phyloP scores from a whole-genome alignment of 2,888 invertebrate genomes.

The Platypus cylindrus region DNA sequence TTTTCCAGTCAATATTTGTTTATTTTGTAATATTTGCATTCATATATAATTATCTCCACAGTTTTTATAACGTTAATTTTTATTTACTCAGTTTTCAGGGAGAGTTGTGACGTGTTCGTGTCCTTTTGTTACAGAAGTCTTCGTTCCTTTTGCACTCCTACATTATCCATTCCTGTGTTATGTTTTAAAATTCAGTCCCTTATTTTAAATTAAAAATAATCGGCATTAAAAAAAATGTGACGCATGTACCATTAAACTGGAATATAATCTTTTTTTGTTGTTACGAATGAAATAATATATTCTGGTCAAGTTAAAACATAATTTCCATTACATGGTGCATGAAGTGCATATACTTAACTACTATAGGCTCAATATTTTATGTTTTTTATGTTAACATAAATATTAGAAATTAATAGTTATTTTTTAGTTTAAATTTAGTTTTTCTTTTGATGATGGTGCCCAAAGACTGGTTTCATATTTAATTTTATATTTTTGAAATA shows the following conservation, averaged over 20 bases:
- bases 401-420: constrained; percentile 6
- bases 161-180: constrained; percentile 32
- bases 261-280: neutral
- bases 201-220: constrained; percentile 7
- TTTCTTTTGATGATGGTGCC: too few relatives aligned
- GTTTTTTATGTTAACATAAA: constrained; percentile 11
- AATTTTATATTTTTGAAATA: too few relatives aligned
- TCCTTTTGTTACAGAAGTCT: constrained; percentile 34
- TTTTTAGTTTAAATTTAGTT: constrained; percentile 9
- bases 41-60: constrained; percentile 12
- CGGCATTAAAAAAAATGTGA: neutral
- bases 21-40: constrained; percentile 18
- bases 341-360: constrained; percentile 10
- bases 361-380: constrained; percentile 14
- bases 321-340: constrained; percentile 5
- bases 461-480: too few relatives aligned
- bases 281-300: neutral
- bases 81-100: constrained; percentile 9
- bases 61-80: constrained; percentile 6
- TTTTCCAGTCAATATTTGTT: constrained; percentile 10
- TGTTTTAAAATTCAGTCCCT: constrained; percentile 9
- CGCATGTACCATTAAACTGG: neutral
- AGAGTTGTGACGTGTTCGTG: constrained; percentile 23
- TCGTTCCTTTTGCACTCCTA: constrained; percentile 35
- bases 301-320: neutral